Evolutionary conservation across 2,113 vertebrate species (phyloP).

Genomic region (Eclectus roratus): DNA sequence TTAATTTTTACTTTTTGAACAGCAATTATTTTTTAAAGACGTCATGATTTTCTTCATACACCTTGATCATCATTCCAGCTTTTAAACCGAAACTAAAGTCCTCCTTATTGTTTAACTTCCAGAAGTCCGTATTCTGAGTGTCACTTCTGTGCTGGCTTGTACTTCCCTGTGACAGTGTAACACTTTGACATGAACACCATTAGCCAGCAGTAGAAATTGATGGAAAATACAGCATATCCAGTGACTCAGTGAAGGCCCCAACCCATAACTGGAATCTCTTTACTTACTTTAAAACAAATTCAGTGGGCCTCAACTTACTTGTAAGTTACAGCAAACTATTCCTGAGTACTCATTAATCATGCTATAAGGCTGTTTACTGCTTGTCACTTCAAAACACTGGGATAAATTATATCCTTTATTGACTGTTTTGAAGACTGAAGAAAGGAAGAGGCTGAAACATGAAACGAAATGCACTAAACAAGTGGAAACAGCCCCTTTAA

Average conservation of each 20-base stretch:
- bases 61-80: neutral
- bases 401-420: neutral
- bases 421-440: neutral
- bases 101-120: neutral
- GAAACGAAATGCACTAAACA: conserved; percentile 50
- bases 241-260: conserved; percentile 2
- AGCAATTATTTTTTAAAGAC: neutral
- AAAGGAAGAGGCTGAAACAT: conserved; percentile 17
- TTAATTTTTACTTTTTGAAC: neutral
- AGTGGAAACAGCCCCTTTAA: conserved; percentile 70
- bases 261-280: neutral
- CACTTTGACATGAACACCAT: neutral
- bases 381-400: conserved; percentile 55
- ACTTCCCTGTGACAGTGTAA: neutral
- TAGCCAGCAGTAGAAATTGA: neutral
- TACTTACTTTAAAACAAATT: neutral
- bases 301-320: neutral
- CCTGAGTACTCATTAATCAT: conserved; percentile 59
- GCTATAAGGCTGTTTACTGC: conserved; percentile 38
- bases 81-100: neutral
- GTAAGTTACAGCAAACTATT: conserved; percentile 58
- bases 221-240: neutral
- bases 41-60: neutral
- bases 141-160: neutral
- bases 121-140: neutral